These are phyloP conservation scores for Spisula solida DNA, from an alignment of 2,888 invertebrate species.

Conservation along the genomic window DNA sequence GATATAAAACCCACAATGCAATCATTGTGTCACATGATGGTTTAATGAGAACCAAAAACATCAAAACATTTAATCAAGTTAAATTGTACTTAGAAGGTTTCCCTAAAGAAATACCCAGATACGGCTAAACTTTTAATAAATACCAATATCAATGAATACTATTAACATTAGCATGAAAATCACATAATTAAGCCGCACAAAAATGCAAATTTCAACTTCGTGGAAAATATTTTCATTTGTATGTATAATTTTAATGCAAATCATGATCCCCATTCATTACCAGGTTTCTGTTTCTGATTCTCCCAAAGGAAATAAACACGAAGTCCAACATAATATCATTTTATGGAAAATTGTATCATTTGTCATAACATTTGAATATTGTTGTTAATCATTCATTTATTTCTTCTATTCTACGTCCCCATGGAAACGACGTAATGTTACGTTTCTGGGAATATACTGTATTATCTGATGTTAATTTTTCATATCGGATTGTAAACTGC, in stretches of 20 bases:
- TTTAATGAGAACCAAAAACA: too few species aligned
- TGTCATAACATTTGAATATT: conserved; percentile 52
- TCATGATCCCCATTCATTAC: background rate
- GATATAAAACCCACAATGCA: too few species aligned
- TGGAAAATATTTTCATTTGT: conserved; percentile 13
- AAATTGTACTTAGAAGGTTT: too few species aligned
- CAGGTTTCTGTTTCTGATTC: background rate
- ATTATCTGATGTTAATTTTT: conserved; percentile 20
- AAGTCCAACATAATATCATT: conserved; percentile 17
- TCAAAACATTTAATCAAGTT: too few species aligned
- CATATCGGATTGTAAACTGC: conserved; percentile 1
- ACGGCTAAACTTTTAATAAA: background rate
- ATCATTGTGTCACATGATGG: too few species aligned
- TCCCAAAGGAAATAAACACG: conserved; percentile 12
- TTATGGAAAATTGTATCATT: conserved; percentile 38
- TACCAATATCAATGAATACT: background rate
- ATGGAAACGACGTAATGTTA: conserved; percentile 11
- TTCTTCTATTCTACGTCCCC: conserved; percentile 8
- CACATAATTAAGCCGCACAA: background rate
- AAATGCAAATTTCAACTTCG: conserved; percentile 10
- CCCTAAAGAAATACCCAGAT: too few species aligned
- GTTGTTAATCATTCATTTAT: conserved; percentile 49
- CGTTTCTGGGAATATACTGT: conserved; percentile 3
- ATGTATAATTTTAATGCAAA: conserved; percentile 7
- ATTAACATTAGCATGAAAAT: background rate